Evolutionary conservation across 2,888 invertebrate species (phyloP).

Genomic region (Nomada ruficornis): DNA sequence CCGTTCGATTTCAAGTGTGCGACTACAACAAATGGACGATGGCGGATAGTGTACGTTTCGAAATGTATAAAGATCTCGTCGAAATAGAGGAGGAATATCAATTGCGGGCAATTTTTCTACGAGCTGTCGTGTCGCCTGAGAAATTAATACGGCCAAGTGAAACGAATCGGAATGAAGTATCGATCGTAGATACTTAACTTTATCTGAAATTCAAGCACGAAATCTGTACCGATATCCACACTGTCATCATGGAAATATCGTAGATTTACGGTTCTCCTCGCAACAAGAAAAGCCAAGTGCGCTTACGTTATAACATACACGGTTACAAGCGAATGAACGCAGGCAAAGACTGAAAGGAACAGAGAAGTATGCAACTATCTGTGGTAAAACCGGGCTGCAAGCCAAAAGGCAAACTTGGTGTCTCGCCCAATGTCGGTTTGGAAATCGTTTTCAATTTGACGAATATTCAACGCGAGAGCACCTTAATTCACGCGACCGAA

Average conservation of each 20-base stretch:
- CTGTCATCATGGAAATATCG: conserved; percentile 70
- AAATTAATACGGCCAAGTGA: neutral
- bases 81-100: neutral
- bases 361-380: conserved; percentile 22
- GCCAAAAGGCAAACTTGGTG: conserved; percentile 72
- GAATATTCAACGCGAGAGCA: conserved; percentile 13
- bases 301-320: no score
- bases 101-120: neutral
- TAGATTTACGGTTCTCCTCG: neutral
- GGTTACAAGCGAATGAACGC: conserved; percentile 20
- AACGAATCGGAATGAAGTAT: neutral
- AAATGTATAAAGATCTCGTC: no score
- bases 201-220: conserved; percentile 77
- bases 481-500: conserved; percentile 28
- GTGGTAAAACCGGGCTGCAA: conserved; percentile 62
- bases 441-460: conserved; percentile 57
- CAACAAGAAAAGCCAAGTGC: neutral
- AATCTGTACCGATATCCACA: conserved; percentile 78
- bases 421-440: conserved; percentile 77
- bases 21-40: no score
- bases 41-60: no score
- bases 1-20: no score
- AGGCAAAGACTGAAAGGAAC: conserved; percentile 41
- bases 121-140: neutral
- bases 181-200: conserved; percentile 78